Percentiles rank a stretch among this genome's conserved stretches.
phyloP scores from a whole-genome alignment of 1,140 invertebrate genomes.

The Drosophila asahinai region DNA sequence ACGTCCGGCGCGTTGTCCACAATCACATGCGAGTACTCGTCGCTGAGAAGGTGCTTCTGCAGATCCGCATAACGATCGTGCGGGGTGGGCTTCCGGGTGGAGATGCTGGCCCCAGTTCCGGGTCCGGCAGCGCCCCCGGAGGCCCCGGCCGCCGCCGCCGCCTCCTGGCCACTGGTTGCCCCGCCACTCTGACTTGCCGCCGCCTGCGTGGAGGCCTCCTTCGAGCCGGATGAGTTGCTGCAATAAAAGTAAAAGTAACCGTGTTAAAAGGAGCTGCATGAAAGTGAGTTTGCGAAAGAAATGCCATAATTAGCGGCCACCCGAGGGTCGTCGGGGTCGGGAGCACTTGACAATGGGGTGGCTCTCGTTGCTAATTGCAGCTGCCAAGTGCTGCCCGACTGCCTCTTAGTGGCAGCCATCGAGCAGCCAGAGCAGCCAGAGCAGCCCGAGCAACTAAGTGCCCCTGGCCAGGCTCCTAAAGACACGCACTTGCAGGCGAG shows the following conservation, averaged over 20 bases:
- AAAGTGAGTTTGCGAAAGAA: slow-evolving; percentile 27
- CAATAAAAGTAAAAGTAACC: slow-evolving; percentile 28
- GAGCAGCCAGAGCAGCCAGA: slow-evolving; percentile 3
- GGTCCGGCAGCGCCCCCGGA: slow-evolving; percentile 32
- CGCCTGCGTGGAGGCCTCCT: slow-evolving; percentile 79
- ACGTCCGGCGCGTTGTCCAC: slow-evolving; percentile 85
- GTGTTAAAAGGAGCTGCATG: slow-evolving; percentile 28
- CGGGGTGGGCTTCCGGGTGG: slow-evolving; percentile 67
- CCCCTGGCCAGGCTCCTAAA: slow-evolving; percentile 45
- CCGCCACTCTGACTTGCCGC: slow-evolving; percentile 72
- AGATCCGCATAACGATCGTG: slow-evolving; percentile 88
- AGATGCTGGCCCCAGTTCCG: slow-evolving; percentile 30
- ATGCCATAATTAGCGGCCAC: slow-evolving; percentile 51
- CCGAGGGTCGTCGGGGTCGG: slow-evolving; percentile 6
- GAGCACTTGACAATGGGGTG: slow-evolving; percentile 51
- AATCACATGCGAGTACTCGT: slow-evolving; percentile 75
- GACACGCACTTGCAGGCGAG: slow-evolving; percentile 46
- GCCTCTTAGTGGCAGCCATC: slow-evolving; percentile 46
- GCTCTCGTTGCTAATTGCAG: slow-evolving; percentile 60
- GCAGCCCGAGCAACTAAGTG: slow-evolving; percentile 39
- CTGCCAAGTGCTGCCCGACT: slow-evolving; percentile 48
- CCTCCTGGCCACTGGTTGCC: slow-evolving; percentile 58
- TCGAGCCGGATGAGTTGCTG: slow-evolving; percentile 84
- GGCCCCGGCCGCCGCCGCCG: slow-evolving; percentile 26
- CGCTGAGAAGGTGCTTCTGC: slow-evolving; percentile 70